Evolutionary conservation across 2,797 vertebrate genomes (phyloP).

Genomic region (Hephaestus fuliginosus): DNA sequence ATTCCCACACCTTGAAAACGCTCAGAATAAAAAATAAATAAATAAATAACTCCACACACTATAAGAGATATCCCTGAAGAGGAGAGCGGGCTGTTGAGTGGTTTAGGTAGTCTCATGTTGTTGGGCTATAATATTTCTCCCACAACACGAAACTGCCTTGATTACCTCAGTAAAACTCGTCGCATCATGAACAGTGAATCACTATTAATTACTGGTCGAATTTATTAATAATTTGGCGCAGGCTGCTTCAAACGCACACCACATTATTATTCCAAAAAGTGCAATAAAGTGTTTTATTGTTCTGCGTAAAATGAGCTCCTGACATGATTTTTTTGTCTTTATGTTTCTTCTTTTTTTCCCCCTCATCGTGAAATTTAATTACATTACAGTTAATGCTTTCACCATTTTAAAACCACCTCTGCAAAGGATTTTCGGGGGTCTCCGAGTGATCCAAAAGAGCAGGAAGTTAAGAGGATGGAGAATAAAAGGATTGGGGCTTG

Average conservation of each 20-base stretch:
- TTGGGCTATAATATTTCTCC: conserved; percentile 93
- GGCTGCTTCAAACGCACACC: conserved; percentile 3
- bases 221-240: conserved; percentile 30
- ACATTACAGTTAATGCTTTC: background rate
- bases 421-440: background rate
- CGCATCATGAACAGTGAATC: conserved; percentile 60
- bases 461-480: conserved; percentile 25
- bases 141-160: conserved; percentile 98
- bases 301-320: conserved; percentile 48
- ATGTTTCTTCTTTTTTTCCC: background rate
- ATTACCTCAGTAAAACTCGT: conserved; percentile 90
- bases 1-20: conserved; percentile 1
- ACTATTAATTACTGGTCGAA: conserved; percentile 32
- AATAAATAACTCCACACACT: background rate
- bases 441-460: conserved; percentile 17
- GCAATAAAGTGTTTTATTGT: conserved; percentile 38
- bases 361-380: background rate
- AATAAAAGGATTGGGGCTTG: conserved; percentile 48
- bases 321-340: background rate
- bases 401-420: background rate
- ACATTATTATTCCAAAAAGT: conserved; percentile 21
- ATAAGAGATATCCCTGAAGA: conserved; percentile 35
- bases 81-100: conserved; percentile 89
- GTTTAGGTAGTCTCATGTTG: conserved; percentile 99
- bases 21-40: background rate